phyloP scores from a whole-genome alignment of 2,888 invertebrate species.

The Colostygia pectinataria region DNA sequence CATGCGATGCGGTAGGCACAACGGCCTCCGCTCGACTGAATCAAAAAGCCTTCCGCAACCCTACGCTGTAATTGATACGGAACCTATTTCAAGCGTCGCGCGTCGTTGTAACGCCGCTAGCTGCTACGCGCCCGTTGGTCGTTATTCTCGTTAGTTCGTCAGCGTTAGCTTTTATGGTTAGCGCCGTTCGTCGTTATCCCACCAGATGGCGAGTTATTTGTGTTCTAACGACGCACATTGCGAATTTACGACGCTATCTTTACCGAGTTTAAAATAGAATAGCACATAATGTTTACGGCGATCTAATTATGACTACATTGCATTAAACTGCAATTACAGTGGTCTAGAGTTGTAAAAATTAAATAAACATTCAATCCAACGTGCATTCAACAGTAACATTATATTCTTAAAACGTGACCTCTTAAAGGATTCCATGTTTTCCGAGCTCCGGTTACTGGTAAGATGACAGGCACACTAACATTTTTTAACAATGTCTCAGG shows the following conservation, averaged over 20 bases:
- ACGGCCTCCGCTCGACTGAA: slow-evolving; percentile 61
- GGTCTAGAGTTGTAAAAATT: no score
- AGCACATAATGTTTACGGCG: background rate
- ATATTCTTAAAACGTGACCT: no score
- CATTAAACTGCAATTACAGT: no score
- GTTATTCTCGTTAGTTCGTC: slow-evolving; percentile 68
- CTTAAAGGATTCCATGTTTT: no score
- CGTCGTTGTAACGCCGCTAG: slow-evolving; percentile 45
- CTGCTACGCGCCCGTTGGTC: slow-evolving; percentile 53
- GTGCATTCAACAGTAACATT: no score
- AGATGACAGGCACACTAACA: no score
- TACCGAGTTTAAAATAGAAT: slow-evolving; percentile 8
- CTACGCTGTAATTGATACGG: slow-evolving; percentile 50
- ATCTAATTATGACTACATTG: background rate
- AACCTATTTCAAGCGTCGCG: slow-evolving; percentile 57
- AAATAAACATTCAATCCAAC: no score
- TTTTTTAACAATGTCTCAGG: no score
- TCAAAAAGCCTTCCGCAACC: slow-evolving; percentile 50
- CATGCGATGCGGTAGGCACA: slow-evolving; percentile 62
- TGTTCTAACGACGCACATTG: slow-evolving; percentile 29
- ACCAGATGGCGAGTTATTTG: slow-evolving; percentile 60
- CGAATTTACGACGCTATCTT: slow-evolving; percentile 15
- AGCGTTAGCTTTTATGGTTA: slow-evolving; percentile 45
- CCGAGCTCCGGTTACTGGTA: no score
- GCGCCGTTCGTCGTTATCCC: slow-evolving; percentile 40